Base-by-base conservation (phyloP, 2,888 invertebrate species). In the Lasius fuliginosus region DNA sequence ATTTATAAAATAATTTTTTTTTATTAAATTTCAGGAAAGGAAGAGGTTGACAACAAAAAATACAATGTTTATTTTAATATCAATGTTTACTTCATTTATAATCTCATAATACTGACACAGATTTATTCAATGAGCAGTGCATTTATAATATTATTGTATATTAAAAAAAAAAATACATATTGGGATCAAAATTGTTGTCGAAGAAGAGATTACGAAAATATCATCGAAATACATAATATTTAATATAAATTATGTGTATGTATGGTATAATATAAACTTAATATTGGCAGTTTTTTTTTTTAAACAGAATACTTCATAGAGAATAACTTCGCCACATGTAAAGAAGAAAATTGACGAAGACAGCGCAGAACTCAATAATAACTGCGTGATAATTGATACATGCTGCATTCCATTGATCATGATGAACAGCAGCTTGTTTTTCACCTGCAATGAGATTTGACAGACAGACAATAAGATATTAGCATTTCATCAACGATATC, bases 401-500 rank as follows among this genome's bases (percentile, higher is more conserved):
- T 23, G 95, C 96, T 91, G 95, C 95, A 92, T 96, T 96, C 96
- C 96, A 96, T 15, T 96, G 96, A 92, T 96, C 96, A 90, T 96
- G 96, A 89, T 96, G 96, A 69, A 96, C 96, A 1, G 96, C 96
- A 2, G 96, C 96, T 92, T 96, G 96, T 90, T 96, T 96, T 90
- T 96, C 96, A 89, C 96, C 96, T 96, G 94, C 0, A 60, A 83
- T 6, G 1, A 6, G 36, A 46, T 53, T 53, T 53, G 27, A 71
- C 33, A 18, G 12, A 5, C 27, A 33, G 27, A 42, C 65, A 49
- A 65, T 11, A 42, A 23, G 2, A 40, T 27, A 30, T 62, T 30
- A 23, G 1, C 40, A 0, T 74, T 74, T 42, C 5, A 71, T 23
- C 1, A 53, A 69, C 3, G n/a, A 71, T 33, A 71, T 53, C n/a